These are phyloP conservation scores for Parambassis ranga DNA, from an alignment of 2,797 vertebrate species.

Conservation along the genomic window DNA sequence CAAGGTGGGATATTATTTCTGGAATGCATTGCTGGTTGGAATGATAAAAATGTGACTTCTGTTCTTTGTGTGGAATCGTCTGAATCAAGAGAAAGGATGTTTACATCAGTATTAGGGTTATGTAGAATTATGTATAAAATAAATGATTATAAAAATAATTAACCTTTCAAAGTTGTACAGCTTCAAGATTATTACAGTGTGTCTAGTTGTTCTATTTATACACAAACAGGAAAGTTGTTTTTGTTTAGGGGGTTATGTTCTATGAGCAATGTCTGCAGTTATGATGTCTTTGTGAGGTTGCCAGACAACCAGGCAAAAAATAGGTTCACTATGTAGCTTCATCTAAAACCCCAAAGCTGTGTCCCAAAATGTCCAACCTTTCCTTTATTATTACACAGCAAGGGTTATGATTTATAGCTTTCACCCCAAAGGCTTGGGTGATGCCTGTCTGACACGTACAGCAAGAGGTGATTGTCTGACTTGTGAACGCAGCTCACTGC, in stretches of 20 bases:
- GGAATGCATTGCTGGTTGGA: constrained; percentile 22
- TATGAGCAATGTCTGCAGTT: background rate
- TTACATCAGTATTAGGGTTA: background rate
- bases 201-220: background rate
- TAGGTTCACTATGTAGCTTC: background rate
- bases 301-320: background rate
- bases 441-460: constrained; percentile 25
- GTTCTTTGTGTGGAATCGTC: background rate
- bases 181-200: background rate
- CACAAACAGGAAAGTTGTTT: background rate
- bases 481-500: constrained; percentile 46
- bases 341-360: background rate
- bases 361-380: background rate
- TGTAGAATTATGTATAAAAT: too few relatives aligned
- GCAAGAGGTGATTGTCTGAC: constrained; percentile 44
- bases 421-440: constrained; percentile 25
- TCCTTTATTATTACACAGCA: background rate
- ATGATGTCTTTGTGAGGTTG: background rate
- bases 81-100: background rate
- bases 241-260: background rate
- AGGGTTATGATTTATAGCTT: constrained; percentile 13
- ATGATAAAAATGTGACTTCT: background rate
- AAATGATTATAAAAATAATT: too few relatives aligned
- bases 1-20: constrained; percentile 46
- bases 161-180: too few relatives aligned